Conservation (phyloP, 2,888 invertebrate genomes). For the Clitarchus hookeri region DNA sequence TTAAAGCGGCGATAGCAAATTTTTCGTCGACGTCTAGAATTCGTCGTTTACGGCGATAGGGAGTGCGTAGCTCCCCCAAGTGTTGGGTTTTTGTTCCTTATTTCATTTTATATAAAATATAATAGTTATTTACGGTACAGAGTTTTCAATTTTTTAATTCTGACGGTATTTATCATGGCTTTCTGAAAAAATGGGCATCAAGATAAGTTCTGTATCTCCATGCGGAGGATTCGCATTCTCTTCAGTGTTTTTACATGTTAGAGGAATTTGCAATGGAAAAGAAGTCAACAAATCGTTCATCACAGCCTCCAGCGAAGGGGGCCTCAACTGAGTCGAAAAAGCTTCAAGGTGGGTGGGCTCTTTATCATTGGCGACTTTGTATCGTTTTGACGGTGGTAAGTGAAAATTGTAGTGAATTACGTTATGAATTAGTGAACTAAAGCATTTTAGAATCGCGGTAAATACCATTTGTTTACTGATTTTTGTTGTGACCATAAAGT, state of each 20-base stretch:
- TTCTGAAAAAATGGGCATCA: constrained; percentile 75
- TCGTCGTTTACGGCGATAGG: constrained; percentile 47
- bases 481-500: too few relatives aligned
- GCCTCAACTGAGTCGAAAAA: constrained; percentile 75
- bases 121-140: constrained; percentile 30
- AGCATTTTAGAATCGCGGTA: too few relatives aligned
- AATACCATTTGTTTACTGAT: too few relatives aligned
- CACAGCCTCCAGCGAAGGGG: constrained; percentile 72
- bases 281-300: constrained; percentile 70
- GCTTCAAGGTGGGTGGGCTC: constrained; percentile 64
- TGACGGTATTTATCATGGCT: constrained; percentile 63
- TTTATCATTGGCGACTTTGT: too few relatives aligned
- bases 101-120: constrained; percentile 27
- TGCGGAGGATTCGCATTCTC: constrained; percentile 70
- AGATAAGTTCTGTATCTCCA: constrained; percentile 71
- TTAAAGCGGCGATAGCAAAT: constrained; percentile 72
- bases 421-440: too few relatives aligned
- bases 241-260: constrained; percentile 58
- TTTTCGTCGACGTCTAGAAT: constrained; percentile 47
- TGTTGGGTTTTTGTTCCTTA: constrained; percentile 54
- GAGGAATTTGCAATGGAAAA: constrained; percentile 74
- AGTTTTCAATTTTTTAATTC: constrained; percentile 36
- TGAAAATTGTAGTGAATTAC: too few relatives aligned
- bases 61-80: constrained; percentile 60
- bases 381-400: too few relatives aligned